Evolutionary conservation across 2,113 vertebrate genomes (phyloP).

Genomic region (Catagonus wagneri): DNA sequence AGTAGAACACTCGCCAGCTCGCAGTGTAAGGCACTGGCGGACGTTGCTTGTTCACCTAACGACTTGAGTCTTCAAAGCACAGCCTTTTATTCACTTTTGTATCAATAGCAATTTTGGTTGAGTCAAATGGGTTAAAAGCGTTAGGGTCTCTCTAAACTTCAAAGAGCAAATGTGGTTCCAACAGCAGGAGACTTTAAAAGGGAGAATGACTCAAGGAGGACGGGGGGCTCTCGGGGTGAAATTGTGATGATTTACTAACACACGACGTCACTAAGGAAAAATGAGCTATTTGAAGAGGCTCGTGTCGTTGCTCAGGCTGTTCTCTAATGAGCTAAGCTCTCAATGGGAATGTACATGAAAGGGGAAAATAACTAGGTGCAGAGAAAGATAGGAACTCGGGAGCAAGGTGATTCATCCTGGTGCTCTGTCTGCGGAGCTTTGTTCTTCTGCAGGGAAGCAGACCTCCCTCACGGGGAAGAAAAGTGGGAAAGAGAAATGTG

Average conservation of each 20-base stretch:
- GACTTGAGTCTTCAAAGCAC: not conserved
- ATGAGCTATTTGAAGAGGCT: not conserved
- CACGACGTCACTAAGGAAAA: not conserved
- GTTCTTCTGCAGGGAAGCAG: not conserved
- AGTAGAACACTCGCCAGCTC: not conserved
- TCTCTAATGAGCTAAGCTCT: not conserved
- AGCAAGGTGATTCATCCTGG: not conserved
- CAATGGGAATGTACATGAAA: not conserved
- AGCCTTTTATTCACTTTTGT: not conserved
- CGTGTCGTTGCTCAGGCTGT: not conserved
- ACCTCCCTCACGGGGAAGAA: not conserved
- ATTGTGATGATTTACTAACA: not conserved
- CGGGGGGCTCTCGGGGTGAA: not conserved
- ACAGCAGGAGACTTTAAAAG: not conserved
- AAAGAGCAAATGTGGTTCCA: slow-evolving; percentile 5
- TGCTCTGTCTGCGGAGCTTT: too few relatives aligned
- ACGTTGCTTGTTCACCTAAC: not conserved
- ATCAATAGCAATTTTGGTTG: slow-evolving; percentile 2
- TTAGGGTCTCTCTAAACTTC: slow-evolving; percentile 24
- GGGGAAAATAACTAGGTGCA: not conserved
- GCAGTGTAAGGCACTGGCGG: not conserved
- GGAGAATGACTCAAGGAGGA: not conserved
- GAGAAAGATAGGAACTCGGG: not conserved
- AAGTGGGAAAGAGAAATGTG: not conserved
- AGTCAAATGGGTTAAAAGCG: slow-evolving; percentile 12